Evolutionary conservation across 2,888 invertebrate species (phyloP).

Genomic region (Leptinotarsa rubiginosa): DNA sequence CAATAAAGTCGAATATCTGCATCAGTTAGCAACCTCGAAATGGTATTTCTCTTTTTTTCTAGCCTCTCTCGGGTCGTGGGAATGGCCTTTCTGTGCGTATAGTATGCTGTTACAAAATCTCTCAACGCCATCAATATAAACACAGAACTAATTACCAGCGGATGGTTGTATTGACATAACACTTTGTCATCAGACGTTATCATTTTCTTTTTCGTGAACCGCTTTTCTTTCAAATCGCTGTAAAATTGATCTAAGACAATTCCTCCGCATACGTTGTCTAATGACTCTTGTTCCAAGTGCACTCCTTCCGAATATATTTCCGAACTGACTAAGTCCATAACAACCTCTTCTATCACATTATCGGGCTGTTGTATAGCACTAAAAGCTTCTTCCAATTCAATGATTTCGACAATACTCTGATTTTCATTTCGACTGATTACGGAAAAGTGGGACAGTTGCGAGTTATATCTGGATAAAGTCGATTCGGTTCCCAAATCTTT

Average conservation of each 20-base stretch:
- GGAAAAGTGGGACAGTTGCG: conserved; percentile 31
- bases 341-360: conserved; percentile 35
- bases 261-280: conserved; percentile 5
- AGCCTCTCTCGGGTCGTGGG: conserved; percentile 62
- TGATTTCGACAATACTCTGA: conserved; percentile 11
- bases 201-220: conserved; percentile 15
- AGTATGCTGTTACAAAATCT: conserved; percentile 31
- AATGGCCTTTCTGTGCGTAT: not conserved
- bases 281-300: conserved; percentile 11
- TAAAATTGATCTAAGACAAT: conserved; percentile 18
- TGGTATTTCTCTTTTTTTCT: conserved; percentile 62
- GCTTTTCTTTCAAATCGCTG: conserved; percentile 25
- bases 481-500: conserved; percentile 6
- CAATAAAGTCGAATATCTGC: conserved; percentile 76
- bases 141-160: conserved; percentile 27
- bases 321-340: conserved; percentile 35
- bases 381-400: conserved; percentile 38
- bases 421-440: conserved; percentile 13
- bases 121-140: conserved; percentile 29
- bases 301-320: conserved; percentile 10
- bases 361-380: conserved; percentile 36
- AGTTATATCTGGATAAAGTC: conserved; percentile 24
- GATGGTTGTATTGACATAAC: conserved; percentile 29
- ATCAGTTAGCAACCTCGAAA: conserved; percentile 69
- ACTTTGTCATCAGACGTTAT: conserved; percentile 23